Conservation (phyloP, 2,797 vertebrate genomes). For the Adelosebastes latens region DNA sequence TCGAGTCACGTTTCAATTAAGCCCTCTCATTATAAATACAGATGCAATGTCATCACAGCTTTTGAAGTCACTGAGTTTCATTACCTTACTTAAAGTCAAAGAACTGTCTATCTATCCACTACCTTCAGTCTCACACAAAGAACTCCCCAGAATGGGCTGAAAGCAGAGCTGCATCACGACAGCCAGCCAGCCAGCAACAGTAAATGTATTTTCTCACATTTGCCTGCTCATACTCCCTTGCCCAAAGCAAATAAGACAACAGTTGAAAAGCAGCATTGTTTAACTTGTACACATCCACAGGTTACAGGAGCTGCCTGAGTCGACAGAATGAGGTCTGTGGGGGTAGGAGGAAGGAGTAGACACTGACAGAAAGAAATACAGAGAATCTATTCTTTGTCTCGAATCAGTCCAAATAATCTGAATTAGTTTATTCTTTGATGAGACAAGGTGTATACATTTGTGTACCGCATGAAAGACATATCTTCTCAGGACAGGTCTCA, state of each 20-base stretch:
- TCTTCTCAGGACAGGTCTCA: conserved; percentile 33
- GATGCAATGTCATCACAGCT: not conserved
- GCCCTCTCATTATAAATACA: not conserved
- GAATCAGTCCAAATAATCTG: conserved; percentile 24
- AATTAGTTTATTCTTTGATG: conserved; percentile 24
- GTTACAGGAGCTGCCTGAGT: conserved; percentile 50
- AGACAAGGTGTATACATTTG: not conserved
- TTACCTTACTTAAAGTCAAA: not conserved
- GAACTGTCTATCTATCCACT: not conserved
- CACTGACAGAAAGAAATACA: conserved; percentile 22
- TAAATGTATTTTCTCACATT: conserved; percentile 59
- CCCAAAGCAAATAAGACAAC: conserved; percentile 66
- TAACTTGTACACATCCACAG: conserved; percentile 51
- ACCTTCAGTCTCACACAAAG: not conserved
- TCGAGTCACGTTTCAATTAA: not conserved
- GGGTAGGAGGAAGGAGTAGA: conserved; percentile 39
- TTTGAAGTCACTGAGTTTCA: not conserved
- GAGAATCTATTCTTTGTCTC: conserved; percentile 13
- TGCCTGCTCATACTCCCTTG: conserved; percentile 41
- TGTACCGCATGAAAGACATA: conserved; percentile 3
- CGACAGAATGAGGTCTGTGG: conserved; percentile 69
- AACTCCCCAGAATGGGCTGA: conserved; percentile 1
- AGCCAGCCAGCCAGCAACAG: conserved; percentile 20
- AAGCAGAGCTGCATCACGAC: conserved; percentile 5
- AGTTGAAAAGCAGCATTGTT: conserved; percentile 55